Base-by-base conservation (phyloP, 2,113 vertebrate species). In the Ceyx melanurus region DNA sequence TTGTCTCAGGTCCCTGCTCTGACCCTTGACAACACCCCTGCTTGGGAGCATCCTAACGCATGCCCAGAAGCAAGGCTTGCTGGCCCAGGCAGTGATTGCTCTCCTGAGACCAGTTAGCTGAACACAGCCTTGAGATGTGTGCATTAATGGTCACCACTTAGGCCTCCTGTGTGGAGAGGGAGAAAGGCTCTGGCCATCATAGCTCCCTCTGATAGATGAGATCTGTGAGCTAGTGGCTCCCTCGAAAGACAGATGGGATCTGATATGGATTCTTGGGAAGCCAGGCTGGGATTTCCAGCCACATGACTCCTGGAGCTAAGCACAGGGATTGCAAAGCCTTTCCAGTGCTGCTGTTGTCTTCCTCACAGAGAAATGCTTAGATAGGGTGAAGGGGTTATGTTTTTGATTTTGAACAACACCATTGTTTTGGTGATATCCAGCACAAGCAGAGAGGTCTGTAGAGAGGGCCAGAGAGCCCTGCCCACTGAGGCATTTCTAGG, bases 21-120 rank as follows among this genome's bases (percentile, higher is more conserved):
- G 62, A 15, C 21, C 43, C 28, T 0, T 5, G 35, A 26, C 40
- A 91, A 35, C n/a, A 25, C 14, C 29, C 23, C 37, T 50, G 48
- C 66, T 78, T 8, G 4, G 40, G 66, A 73, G 23, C 35, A 68
- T 70, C 71, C 50, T 65, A 11, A 40, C 5, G 1, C 20, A 17
- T 60, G 70, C 57, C 68, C 10, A 2, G 9, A 31, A 56, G 22
- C 19, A 43, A 71, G 31, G 15, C 26, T 74, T 77, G 65, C 48
- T 37, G 66, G 50, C 26, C 45, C 50, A 40, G n/a, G 45, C 1
- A 0, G 25, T 40, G 61, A 13, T 57, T 2, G 3, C 17, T 40
- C 13, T 43, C 0, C 0, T 28, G 54, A 73, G 54, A 61, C 35
- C 31, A 1, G 0, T 56, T 79, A 57, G 29, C 17, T 78, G 86